phyloP scores from a whole-genome alignment of 2,113 vertebrate species.

The Beaufortia kweichowensis region DNA sequence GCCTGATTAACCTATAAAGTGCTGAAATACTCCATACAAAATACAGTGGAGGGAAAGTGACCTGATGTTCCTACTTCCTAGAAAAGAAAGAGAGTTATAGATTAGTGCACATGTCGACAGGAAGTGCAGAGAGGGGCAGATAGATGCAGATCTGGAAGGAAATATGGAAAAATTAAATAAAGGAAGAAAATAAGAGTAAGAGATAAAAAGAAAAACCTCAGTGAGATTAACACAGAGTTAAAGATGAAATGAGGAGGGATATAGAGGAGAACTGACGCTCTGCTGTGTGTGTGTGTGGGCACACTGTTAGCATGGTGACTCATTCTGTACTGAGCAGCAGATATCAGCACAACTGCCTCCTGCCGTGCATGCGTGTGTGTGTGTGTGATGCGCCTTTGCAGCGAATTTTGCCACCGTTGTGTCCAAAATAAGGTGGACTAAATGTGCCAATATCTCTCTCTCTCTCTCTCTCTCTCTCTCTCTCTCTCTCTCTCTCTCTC shows the following conservation, averaged over 20 bases:
- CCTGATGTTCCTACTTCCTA: too few species aligned
- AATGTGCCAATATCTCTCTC: background rate
- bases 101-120: slow-evolving; percentile 1
- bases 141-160: background rate
- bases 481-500: slow-evolving; percentile 74
- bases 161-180: slow-evolving; percentile 18
- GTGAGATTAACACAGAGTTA: slow-evolving; percentile 15
- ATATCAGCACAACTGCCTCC: slow-evolving; percentile 61
- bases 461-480: slow-evolving; percentile 80
- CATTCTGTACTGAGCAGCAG: slow-evolving; percentile 75
- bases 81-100: background rate
- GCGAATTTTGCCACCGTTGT: too few species aligned
- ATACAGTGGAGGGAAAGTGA: too few species aligned
- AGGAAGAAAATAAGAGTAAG: slow-evolving; percentile 32
- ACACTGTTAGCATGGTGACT: slow-evolving; percentile 75
- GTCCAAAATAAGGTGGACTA: too few species aligned
- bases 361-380: slow-evolving; percentile 21
- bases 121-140: background rate
- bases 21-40: too few species aligned
- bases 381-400: slow-evolving; percentile 14
- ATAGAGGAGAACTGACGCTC: slow-evolving; percentile 55
- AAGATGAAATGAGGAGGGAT: slow-evolving; percentile 47
- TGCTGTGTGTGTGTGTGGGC: slow-evolving; percentile 67
- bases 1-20: too few species aligned
- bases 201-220: background rate